Percentiles rank a stretch among this genome's conserved stretches.
Conservation (phyloP, 1,140 invertebrate species). For the Cryptotermes secundus region DNA sequence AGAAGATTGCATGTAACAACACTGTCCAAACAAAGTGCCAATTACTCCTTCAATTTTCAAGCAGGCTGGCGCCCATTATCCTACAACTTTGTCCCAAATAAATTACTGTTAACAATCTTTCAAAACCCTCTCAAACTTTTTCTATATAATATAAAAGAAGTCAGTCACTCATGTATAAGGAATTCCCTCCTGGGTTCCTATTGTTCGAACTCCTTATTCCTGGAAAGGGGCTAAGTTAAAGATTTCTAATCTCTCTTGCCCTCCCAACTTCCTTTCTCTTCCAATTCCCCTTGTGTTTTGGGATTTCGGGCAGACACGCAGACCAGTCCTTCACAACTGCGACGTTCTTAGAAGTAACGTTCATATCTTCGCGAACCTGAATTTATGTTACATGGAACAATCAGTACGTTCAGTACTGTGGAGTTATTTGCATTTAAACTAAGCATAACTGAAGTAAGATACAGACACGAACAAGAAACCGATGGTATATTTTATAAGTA, state of each 20-base stretch:
- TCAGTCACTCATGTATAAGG: neutral
- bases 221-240: neutral
- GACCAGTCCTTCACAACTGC: neutral
- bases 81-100: neutral
- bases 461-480: no score
- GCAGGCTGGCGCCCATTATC: neutral
- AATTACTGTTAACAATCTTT: neutral
- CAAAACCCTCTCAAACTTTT: no score
- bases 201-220: neutral
- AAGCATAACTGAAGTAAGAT: no score
- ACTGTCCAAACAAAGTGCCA: slow-evolving; percentile 2
- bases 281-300: neutral
- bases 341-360: no score
- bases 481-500: no score
- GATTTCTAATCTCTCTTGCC: neutral
- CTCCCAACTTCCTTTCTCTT: neutral
- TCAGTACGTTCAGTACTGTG: no score
- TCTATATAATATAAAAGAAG: neutral
- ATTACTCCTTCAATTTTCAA: neutral
- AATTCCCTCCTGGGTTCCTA: neutral
- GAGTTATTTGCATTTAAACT: no score
- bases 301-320: neutral
- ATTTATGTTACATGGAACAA: no score
- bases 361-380: no score
- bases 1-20: neutral